Conservation (phyloP, 1,140 invertebrate genomes). For the Araneus ventricosus region DNA sequence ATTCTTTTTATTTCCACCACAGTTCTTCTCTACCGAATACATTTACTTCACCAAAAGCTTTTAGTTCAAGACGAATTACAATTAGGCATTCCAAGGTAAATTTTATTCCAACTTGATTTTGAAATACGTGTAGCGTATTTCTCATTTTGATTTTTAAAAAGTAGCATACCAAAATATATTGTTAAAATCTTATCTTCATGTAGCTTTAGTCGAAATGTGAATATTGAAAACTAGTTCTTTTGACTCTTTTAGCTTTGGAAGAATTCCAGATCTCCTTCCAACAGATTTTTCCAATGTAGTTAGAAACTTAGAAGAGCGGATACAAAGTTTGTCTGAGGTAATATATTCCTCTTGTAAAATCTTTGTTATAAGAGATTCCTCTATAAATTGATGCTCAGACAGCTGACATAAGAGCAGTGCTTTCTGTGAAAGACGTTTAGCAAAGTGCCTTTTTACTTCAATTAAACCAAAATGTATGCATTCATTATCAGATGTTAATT, state of each 20-base stretch:
- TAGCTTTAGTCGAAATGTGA: background rate
- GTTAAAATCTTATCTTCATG: no score
- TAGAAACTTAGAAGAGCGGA: slow-evolving; percentile 68
- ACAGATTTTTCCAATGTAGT: slow-evolving; percentile 65
- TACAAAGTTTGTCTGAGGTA: slow-evolving; percentile 69
- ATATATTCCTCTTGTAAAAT: background rate
- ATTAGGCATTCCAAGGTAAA: slow-evolving; percentile 66
- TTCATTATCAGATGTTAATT: no score
- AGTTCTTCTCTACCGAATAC: slow-evolving; percentile 65
- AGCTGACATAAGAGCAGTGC: no score
- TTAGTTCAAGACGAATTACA: slow-evolving; percentile 57
- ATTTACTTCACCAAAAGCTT: slow-evolving; percentile 71
- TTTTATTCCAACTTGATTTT: background rate
- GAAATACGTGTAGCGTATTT: no score
- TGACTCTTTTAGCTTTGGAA: slow-evolving; percentile 29
- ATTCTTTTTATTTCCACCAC: slow-evolving; percentile 66
- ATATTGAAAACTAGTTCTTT: background rate
- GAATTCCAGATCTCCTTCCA: slow-evolving; percentile 35
- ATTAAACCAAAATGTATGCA: no score
- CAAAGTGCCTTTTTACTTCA: no score
- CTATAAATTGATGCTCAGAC: no score
- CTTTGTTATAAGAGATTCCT: background rate
- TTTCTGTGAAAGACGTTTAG: no score
- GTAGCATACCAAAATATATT: no score
- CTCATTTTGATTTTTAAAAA: no score